phyloP scores from a whole-genome alignment of 2,888 invertebrate genomes.

The Icerya purchasi region DNA sequence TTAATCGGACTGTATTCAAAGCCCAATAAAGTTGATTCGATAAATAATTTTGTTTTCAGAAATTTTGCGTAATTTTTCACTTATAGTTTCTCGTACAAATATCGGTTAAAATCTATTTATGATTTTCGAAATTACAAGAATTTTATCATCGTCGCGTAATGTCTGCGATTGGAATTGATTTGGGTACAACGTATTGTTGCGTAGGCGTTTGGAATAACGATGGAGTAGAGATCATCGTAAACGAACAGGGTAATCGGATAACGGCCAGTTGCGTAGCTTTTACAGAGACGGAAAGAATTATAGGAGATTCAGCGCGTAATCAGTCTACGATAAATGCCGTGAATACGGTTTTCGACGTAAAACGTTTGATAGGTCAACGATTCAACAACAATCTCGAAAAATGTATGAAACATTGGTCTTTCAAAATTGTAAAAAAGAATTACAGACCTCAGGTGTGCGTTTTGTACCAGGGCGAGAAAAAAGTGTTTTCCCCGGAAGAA shows the following conservation, averaged over 20 bases:
- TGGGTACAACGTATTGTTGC: conserved; percentile 93
- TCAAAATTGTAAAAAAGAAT: conserved; percentile 40
- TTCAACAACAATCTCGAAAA: conserved; percentile 33
- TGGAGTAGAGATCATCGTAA: neutral
- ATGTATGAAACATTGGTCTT: conserved; percentile 61
- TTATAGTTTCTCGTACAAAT: no score
- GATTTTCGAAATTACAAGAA: no score
- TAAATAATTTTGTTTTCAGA: no score
- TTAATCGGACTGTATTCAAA: no score
- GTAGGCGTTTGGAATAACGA: neutral
- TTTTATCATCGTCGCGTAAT: no score
- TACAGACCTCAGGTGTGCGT: conserved; percentile 45
- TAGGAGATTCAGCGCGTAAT: neutral
- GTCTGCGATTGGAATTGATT: conserved; percentile 88
- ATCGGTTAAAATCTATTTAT: no score
- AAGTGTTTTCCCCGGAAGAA: conserved; percentile 44
- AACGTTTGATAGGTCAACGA: conserved; percentile 37
- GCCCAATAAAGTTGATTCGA: no score
- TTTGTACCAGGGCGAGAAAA: conserved; percentile 38
- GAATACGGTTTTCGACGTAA: conserved; percentile 19
- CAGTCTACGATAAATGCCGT: neutral
- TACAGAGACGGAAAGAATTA: neutral
- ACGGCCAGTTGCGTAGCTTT: conserved; percentile 1
- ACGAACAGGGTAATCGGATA: conserved; percentile 1
- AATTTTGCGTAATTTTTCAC: no score